Conservation (phyloP, 2,797 vertebrate species). For the Emydoidea blandingii region DNA sequence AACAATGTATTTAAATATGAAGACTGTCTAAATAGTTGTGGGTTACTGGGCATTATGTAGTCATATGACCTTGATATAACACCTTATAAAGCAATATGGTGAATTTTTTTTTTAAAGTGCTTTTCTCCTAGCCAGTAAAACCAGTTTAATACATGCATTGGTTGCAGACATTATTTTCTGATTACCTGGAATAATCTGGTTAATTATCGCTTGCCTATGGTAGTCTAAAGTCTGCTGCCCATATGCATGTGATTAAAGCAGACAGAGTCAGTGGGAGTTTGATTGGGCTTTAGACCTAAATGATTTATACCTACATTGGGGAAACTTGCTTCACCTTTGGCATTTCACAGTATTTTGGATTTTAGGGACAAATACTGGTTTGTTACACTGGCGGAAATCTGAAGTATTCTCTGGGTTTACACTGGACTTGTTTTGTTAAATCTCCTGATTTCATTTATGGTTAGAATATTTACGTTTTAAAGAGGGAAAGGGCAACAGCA, state of each 20-base stretch:
- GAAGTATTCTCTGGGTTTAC: neutral
- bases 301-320: neutral
- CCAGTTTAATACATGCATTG: neutral
- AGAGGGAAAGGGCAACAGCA: neutral
- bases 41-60: neutral
- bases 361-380: neutral
- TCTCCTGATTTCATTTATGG: neutral
- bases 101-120: neutral
- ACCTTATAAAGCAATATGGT: neutral
- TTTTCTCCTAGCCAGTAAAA: neutral
- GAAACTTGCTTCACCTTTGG: neutral
- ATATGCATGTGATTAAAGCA: neutral
- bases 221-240: neutral
- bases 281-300: neutral
- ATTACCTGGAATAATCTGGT: neutral
- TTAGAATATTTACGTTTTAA: neutral
- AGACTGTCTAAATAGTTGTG: accelerated
- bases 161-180: neutral
- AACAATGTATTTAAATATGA: neutral
- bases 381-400: neutral
- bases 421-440: neutral
- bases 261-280: neutral
- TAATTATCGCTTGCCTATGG: neutral
- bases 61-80: neutral
- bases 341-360: neutral